Base-by-base conservation (phyloP, 2,797 vertebrate genomes). In the Sebastes elongatus region DNA sequence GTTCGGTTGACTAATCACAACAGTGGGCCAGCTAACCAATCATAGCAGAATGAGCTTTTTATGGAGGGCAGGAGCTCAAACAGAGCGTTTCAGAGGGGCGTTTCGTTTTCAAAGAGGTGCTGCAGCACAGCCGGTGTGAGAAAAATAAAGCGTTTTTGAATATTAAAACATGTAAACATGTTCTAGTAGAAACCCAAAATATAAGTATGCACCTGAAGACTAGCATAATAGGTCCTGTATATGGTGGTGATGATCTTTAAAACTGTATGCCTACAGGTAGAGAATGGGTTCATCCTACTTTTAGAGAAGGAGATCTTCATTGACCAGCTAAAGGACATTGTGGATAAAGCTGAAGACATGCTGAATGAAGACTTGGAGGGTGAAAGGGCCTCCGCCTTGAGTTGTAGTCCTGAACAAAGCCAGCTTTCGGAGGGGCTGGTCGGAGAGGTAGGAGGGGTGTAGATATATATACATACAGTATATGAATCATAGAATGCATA, bases 261-360 rank as follows among this genome's bases (percentile, higher is more conserved):
- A 81, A 68, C 61, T 42, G 6, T 71, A 13, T 76, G 63, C 46
- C 70, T 85, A 4, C 72, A 99, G 99, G 98, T 99, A 46, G 98
- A 99, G 83, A 99, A 99, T 13, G 98, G 97, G 77, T 99, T 99
- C 79, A 99, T 99, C 91, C 89, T 99, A 63, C 96, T 93, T 14
- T 92, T 95, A 2, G 99, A 99, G 92, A 98, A 98, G 78, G 99
- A 99, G 89, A 97, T 96, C 2, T 99, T 99, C 83, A 99, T 99
- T 5, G 99, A 99, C 83, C 99, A 99, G 93, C 96, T 99, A 80
- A 99, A 99, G 91, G 99, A 99, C 77, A 97, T 99, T 27, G 97
- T 99, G 84, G 99, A 99, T 93, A 99, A 99, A 94, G 99, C 98
- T 2, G 99, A 99, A 92, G 99, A 99, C 92, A 97, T 99, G 97